These are phyloP conservation scores for Acanthochromis polyacanthus DNA, from an alignment of 2,113 vertebrate genomes.

Conservation along the genomic window DNA sequence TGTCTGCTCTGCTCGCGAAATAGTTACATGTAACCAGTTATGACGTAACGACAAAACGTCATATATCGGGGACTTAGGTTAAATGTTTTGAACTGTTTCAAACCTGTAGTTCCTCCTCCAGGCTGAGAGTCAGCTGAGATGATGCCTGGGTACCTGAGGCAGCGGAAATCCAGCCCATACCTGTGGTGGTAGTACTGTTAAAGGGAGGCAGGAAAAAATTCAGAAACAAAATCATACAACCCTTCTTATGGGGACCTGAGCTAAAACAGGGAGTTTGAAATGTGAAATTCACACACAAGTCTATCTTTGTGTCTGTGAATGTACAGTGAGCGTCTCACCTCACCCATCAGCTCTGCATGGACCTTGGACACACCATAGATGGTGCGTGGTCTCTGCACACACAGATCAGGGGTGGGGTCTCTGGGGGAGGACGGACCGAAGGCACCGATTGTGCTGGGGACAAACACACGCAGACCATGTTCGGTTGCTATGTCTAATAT, in stretches of 20 bases:
- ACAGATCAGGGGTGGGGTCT: conserved; percentile 91
- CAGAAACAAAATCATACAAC: too few species aligned
- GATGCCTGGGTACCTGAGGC: conserved; percentile 92
- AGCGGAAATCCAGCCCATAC: conserved; percentile 93
- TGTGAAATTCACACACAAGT: too few species aligned
- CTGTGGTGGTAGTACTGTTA: conserved; percentile 91
- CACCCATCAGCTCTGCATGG: conserved; percentile 94
- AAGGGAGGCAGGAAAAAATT: background rate
- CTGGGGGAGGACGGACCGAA: conserved; percentile 92
- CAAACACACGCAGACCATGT: conserved; percentile 89
- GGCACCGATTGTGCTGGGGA: conserved; percentile 93
- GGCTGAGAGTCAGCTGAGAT: conserved; percentile 93
- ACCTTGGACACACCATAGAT: conserved; percentile 96
- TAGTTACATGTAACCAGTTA: too few species aligned
- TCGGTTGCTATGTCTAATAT: conserved; percentile 91
- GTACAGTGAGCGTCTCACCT: conserved; percentile 80
- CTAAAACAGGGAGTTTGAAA: too few species aligned
- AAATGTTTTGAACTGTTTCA: background rate
- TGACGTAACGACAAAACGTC: too few species aligned
- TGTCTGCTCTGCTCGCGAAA: too few species aligned
- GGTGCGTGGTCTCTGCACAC: conserved; percentile 92
- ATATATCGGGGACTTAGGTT: too few species aligned
- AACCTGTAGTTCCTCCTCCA: conserved; percentile 93
- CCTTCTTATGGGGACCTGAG: too few species aligned
- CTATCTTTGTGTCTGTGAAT: background rate